A percentile compares a stretch with the other conserved stretches of the same genome.
Conservation (phyloP, 1,140 invertebrate species). For the Philopotamus ludificatus region DNA sequence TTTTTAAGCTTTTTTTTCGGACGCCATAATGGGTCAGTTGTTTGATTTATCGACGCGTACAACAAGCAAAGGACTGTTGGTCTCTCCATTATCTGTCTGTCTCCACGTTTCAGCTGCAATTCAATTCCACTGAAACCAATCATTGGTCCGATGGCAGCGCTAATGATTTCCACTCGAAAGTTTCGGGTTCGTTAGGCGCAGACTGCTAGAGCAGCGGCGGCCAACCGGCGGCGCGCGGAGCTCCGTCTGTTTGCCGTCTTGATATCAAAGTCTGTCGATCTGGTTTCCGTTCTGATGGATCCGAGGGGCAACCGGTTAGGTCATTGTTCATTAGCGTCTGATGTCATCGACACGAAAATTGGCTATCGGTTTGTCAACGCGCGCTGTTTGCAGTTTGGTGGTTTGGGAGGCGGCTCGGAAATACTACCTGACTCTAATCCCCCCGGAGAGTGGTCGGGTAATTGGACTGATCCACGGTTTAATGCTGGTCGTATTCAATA, state of each 20-base stretch:
- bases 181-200: conserved; percentile 15
- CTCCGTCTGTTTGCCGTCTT: not conserved
- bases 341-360: not conserved
- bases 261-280: not conserved
- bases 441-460: not conserved
- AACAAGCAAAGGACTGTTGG: too few species aligned
- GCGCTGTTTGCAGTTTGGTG: not conserved
- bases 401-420: not conserved
- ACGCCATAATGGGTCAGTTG: not conserved
- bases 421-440: not conserved
- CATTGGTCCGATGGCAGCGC: not conserved
- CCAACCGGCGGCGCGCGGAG: not conserved
- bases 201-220: not conserved
- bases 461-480: not conserved
- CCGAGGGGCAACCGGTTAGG: conserved; percentile 6
- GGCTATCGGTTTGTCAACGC: not conserved
- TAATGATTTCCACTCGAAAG: conserved; percentile 20
- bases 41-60: not conserved
- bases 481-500: too few species aligned
- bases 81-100: not conserved
- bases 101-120: not conserved
- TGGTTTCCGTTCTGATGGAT: conserved; percentile 11
- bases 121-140: conserved; percentile 4
- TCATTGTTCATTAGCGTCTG: not conserved
- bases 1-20: not conserved